Percentiles rank a stretch among this genome's conserved stretches.
These are phyloP conservation scores for Gallinago solitaria DNA, from an alignment of 2,797 vertebrate genomes.

Conservation along the genomic window DNA sequence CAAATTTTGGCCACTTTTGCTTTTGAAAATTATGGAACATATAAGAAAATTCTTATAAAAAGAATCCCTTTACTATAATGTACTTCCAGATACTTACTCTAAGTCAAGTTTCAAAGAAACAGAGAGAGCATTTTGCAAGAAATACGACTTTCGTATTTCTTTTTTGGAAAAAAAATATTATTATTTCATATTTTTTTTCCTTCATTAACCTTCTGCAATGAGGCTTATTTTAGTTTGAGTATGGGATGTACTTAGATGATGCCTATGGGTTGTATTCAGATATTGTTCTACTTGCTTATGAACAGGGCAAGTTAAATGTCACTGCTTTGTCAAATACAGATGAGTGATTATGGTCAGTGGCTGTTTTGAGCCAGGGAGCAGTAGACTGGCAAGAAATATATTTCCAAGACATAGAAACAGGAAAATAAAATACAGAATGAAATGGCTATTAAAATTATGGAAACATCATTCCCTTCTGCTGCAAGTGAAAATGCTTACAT, in stretches of 20 bases:
- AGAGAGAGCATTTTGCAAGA: fast-evolving
- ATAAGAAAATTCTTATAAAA: not conserved
- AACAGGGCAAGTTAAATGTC: not conserved
- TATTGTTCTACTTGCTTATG: not conserved
- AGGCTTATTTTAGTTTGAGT: not conserved
- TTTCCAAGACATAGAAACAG: not conserved
- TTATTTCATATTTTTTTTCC: not conserved
- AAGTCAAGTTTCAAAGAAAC: not conserved
- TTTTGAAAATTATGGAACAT: not conserved
- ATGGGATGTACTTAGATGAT: not conserved
- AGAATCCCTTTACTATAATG: not conserved
- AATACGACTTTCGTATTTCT: not conserved
- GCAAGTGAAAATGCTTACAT: not conserved
- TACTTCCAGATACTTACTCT: not conserved
- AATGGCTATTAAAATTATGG: not conserved
- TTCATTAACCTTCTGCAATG: not conserved
- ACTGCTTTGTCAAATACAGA: not conserved
- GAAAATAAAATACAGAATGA: not conserved
- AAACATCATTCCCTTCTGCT: not conserved
- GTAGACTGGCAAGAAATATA: not conserved
- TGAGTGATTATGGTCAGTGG: not conserved
- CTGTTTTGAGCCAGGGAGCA: not conserved
- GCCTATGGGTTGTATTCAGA: not conserved
- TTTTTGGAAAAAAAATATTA: not conserved
- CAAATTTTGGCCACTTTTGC: not conserved